phyloP scores from a whole-genome alignment of 2,888 invertebrate genomes.

The Perdita meconis region DNA sequence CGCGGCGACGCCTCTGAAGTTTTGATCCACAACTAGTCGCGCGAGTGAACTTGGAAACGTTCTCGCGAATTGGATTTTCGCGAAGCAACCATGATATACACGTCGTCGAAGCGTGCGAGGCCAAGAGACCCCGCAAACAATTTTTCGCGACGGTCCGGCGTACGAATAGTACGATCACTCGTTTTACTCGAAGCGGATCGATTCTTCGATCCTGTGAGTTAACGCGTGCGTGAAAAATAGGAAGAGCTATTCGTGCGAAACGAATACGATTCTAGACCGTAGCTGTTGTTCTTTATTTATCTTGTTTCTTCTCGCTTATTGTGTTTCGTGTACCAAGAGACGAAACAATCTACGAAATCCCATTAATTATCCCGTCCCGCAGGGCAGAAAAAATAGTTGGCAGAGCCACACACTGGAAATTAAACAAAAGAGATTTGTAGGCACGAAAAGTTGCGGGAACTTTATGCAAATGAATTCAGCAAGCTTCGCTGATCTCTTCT shows the following conservation, averaged over 20 bases:
- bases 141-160: too few relatives aligned
- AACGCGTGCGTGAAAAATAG: conserved; percentile 13
- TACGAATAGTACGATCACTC: conserved; percentile 3
- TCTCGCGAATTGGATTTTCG: conserved; percentile 54
- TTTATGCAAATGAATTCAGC: conserved; percentile 2
- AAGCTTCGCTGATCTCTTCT: neutral
- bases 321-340: neutral
- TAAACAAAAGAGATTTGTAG: conserved; percentile 4
- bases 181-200: neutral
- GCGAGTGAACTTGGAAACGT: conserved; percentile 30
- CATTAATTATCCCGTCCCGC: neutral
- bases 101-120: neutral
- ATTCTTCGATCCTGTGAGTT: too few relatives aligned
- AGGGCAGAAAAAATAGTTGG: neutral
- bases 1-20: conserved; percentile 17
- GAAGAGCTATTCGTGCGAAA: neutral
- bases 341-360: too few relatives aligned
- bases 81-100: conserved; percentile 31
- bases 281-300: too few relatives aligned
- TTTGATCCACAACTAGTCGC: conserved; percentile 27
- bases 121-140: conserved; percentile 5
- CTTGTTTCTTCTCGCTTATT: too few relatives aligned
- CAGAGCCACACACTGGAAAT: conserved; percentile 11
- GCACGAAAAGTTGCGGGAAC: neutral
- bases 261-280: conserved; percentile 3